Base-by-base conservation (phyloP, 2,888 invertebrate species). In the Malthinus seriepunctatus region DNA sequence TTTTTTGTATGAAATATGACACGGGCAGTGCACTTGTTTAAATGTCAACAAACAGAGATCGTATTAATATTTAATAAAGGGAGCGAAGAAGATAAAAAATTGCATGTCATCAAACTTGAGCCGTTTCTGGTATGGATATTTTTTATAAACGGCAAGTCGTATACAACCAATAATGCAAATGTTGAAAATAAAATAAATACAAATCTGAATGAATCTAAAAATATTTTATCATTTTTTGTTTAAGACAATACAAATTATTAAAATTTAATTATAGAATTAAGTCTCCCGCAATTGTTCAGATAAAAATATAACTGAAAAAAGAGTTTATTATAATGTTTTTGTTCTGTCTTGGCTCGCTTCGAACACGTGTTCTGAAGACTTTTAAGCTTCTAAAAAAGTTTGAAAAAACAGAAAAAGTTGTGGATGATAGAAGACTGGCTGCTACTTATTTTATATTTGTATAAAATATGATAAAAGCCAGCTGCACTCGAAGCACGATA, bases 341-440 rank as follows among this genome's bases (percentile, higher is more conserved):
- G 60, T 60, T 15, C 33, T 6, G 52, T 38, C 53, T 58, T 67
- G 67, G 67, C 67, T 65, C 67, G 60, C 65, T 67, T 52, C 64
- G 65, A 67, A 67, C 67, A 67, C 67, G 67, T 67, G 67, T 66
- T 56, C 53, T 38, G 31, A 56, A 48, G 44, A 48, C 51, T 50
- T 34, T 51, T 42, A 46, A 56, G 49, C 49, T 51, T 51, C 57
- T 58, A 62, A 62, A 62, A 62, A 62, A 14, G 51, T 23, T 9
- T 31, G 35, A 50, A 61, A 61, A 61, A 57, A 61, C 51, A 15
- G 49, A 57, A 55, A 62, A 58, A 15, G 55, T 42, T 48, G 51
- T 62, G 35, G 44, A 62, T 56, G 56, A n/a, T n/a, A n/a, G 49
- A 42, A 53, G 60, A 48, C 46, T 51, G 60, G 39, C 34, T 51